These are phyloP conservation scores for Zaprionus tsacasi DNA, from an alignment of 1,140 invertebrate species.

Conservation along the genomic window DNA sequence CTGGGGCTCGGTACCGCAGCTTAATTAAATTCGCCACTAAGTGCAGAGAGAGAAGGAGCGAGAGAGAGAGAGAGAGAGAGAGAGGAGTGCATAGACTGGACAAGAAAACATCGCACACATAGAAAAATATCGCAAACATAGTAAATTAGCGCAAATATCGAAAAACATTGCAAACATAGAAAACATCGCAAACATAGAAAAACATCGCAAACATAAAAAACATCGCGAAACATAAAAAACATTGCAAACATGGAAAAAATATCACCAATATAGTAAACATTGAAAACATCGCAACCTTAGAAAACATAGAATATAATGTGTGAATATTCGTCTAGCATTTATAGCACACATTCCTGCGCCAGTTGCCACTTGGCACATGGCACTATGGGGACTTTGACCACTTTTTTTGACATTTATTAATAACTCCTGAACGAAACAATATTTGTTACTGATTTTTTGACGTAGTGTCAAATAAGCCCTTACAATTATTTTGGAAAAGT, in stretches of 20 bases:
- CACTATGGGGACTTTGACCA: no score
- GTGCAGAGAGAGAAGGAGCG: background rate
- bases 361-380: constrained; percentile 26
- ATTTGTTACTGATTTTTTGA: no score
- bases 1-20: background rate
- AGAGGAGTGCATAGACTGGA: background rate
- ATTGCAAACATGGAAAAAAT: background rate
- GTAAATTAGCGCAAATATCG: background rate
- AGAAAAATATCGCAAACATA: background rate
- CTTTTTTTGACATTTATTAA: no score
- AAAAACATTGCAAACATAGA: background rate
- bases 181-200: background rate
- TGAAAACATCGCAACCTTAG: background rate
- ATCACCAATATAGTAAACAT: background rate
- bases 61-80: background rate
- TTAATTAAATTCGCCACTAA: background rate
- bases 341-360: background rate
- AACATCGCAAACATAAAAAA: background rate
- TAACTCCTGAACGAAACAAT: no score
- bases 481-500: no score
- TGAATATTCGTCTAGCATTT: background rate
- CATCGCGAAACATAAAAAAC: background rate
- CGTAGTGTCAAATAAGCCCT: no score
- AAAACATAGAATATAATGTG: background rate
- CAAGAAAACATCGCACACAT: background rate